Evolutionary conservation across 2,888 invertebrate species (phyloP), one percentile per base, ranked within the genome.

Genomic region (Tenodera sinensis): DNA sequence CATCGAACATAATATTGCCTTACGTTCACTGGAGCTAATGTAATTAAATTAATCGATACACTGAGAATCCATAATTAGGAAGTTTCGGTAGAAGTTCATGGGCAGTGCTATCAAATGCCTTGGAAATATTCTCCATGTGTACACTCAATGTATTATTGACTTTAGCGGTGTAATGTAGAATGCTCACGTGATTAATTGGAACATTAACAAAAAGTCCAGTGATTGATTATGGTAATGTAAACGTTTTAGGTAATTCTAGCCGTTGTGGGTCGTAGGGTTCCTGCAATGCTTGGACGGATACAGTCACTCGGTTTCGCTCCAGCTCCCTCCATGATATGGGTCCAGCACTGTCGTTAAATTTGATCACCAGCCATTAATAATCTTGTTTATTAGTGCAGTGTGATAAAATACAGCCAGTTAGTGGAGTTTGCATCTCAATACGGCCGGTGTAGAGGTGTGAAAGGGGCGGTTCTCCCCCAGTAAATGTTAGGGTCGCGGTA

Each of bases 301-400:
- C 25, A 71, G 2, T 30, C 30, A 30, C 20, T 20, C 20, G 2
- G 54, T 71, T 71, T 20, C 54, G 25, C 54, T 71, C 54, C 54
- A 71, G 15, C 54, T 71, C 54, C 54, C 20, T 71, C 20, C 20
- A 20, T n/a, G 85, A 85, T 28, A 27, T 54, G 34, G 47, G 54
- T 42, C n/a, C 42, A 27, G 25, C 20, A 54, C 28, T 85, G 85
- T 85, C 85, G 85, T 85, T 85, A 85, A 85, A 85, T 85, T 85
- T 85, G 54, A 85, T 85, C 85, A 85, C 34, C 85, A 28, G 27
- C 85, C 85, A 85, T 85, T 85, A 85, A 85, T 85, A 85, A 85
- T 85, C 85, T 85, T 85, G 85, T 85, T 85, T 85, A 54, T 85
- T 85, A 85, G n/a, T 47, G 85, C 85, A 85, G n/a, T 85, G 85